Conservation (phyloP, 1,140 invertebrate species). For the Drosophila azteca region DNA sequence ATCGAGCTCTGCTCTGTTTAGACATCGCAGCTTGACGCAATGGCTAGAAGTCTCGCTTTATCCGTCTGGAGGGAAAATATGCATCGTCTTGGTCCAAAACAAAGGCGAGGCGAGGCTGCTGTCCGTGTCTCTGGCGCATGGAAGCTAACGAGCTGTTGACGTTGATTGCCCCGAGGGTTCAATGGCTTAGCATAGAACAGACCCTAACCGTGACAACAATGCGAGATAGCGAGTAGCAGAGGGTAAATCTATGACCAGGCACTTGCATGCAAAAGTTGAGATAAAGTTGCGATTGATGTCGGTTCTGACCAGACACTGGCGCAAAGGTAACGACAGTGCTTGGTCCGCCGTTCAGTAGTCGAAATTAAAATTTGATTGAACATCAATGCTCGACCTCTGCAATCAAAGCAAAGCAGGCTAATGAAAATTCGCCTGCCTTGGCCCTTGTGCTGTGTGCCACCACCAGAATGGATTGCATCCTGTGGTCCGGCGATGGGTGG, state of each 20-base stretch:
- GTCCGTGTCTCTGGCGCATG: constrained; percentile 1
- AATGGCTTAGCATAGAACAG: constrained; percentile 23
- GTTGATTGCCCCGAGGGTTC: constrained; percentile 33
- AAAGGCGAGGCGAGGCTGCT: neutral
- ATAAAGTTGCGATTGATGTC: neutral
- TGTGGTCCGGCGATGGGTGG: too few species aligned
- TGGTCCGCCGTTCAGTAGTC: too few species aligned
- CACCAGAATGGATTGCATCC: too few species aligned
- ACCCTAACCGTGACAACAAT: too few species aligned
- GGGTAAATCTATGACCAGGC: constrained; percentile 17
- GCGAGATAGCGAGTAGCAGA: constrained; percentile 5
- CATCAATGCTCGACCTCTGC: too few species aligned
- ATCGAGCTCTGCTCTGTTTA: neutral
- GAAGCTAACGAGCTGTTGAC: constrained; percentile 51
- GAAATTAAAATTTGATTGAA: too few species aligned
- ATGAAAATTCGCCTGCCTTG: too few species aligned
- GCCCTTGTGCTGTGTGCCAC: too few species aligned
- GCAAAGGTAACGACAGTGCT: too few species aligned
- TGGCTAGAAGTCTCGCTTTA: neutral
- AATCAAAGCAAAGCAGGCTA: too few species aligned
- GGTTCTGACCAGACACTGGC: too few species aligned
- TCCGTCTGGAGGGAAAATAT: neutral
- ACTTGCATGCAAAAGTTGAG: constrained; percentile 48
- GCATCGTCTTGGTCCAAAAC: neutral
- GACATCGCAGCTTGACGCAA: constrained; percentile 21